phyloP scores from a whole-genome alignment of 2,113 vertebrate species.

The Tupaia tana region DNA sequence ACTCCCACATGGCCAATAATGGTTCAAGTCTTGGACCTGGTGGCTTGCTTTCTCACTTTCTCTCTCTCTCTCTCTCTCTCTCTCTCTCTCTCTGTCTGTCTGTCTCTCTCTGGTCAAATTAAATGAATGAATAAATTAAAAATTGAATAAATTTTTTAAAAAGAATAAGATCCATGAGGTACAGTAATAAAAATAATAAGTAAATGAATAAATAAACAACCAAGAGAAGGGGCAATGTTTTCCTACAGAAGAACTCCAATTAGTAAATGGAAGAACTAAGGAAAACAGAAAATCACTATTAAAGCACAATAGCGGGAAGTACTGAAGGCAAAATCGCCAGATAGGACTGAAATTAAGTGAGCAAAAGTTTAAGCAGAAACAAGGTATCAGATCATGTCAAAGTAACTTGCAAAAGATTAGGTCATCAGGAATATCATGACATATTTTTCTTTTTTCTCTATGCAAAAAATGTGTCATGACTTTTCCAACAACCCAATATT shows the following conservation, averaged over 20 bases:
- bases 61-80: too few species aligned
- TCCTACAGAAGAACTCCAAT: neutral
- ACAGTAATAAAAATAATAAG: neutral
- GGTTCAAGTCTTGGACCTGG: too few species aligned
- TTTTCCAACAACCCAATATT: too few species aligned
- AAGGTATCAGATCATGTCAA: neutral
- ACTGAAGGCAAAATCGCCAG: neutral
- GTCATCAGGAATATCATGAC: neutral
- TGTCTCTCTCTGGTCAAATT: too few species aligned
- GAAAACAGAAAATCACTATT: neutral
- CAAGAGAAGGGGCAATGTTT: neutral
- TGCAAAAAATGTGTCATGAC: too few species aligned
- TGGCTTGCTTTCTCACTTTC: too few species aligned
- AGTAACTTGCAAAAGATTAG: constrained; percentile 4
- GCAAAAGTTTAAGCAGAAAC: constrained; percentile 41
- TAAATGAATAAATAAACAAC: neutral
- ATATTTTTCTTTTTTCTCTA: too few species aligned
- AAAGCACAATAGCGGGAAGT: neutral
- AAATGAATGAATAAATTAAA: too few species aligned
- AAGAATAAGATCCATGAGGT: neutral
- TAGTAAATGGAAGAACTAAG: constrained; percentile 1
- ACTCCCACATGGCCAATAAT: too few species aligned
- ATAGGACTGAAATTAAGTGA: neutral
- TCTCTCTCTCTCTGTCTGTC: too few species aligned
- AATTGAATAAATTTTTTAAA: too few species aligned